These are phyloP conservation scores for Thyatira batis DNA, from an alignment of 2,888 invertebrate species.

Conservation along the genomic window DNA sequence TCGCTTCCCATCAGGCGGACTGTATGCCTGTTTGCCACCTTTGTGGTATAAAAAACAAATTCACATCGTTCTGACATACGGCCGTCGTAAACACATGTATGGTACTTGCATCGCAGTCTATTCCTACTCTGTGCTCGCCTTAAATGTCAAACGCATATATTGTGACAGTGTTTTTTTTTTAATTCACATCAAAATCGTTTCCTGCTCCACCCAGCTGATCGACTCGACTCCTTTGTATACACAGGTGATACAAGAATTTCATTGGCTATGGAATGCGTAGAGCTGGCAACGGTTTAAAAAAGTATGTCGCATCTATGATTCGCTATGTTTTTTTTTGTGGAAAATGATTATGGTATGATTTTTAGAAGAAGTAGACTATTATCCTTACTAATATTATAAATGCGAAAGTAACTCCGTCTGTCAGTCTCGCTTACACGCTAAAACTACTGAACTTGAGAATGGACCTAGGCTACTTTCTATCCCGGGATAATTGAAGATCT, in stretches of 20 bases:
- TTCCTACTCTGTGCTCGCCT: constrained; percentile 14
- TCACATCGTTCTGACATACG: background rate
- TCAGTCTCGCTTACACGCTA: too few relatives aligned
- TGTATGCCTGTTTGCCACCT: too few relatives aligned
- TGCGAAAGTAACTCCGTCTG: too few relatives aligned
- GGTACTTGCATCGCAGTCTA: background rate
- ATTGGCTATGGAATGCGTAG: too few relatives aligned
- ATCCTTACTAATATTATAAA: too few relatives aligned
- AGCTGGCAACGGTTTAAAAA: constrained; percentile 14
- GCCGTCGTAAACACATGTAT: background rate
- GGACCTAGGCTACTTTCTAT: too few relatives aligned
- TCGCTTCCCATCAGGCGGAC: too few relatives aligned
- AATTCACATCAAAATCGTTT: constrained; percentile 38
- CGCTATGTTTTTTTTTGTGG: background rate
- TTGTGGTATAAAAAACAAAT: background rate
- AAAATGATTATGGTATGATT: too few relatives aligned
- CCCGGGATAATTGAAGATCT: too few relatives aligned
- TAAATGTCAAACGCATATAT: constrained; percentile 48
- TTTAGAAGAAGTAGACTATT: too few relatives aligned
- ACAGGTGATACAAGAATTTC: constrained; percentile 5
- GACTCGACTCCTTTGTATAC: constrained; percentile 30
- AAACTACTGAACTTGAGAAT: too few relatives aligned
- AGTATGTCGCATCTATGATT: background rate
- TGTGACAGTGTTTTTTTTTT: constrained; percentile 51
- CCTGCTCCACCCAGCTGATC: constrained; percentile 63